Base-by-base conservation (phyloP, 2,113 vertebrate species). In the Circaetus gallicus region DNA sequence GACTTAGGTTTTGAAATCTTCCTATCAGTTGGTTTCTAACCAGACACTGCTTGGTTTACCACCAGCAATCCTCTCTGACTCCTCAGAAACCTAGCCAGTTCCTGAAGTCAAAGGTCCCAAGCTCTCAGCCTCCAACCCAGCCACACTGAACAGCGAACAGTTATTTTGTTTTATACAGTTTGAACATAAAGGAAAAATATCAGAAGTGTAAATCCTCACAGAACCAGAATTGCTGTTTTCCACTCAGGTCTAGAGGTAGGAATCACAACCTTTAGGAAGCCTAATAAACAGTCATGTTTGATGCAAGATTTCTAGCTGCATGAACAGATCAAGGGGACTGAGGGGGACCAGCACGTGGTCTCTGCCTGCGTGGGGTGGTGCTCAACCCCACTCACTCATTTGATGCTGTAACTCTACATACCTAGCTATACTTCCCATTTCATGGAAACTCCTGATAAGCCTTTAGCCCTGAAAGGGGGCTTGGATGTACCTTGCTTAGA, bases 301-400 rank as follows among this genome's bases (percentile, higher is more conserved):
- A 43, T 31, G 47, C 2, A 11, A 70, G 18, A n/a, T 77, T 94
- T 89, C 43, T 49, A 83, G 45, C 29, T 80, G 32, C 21, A 31
- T 36, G 9, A 45, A 59, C 31, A 63, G 29, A 52, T 59, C 29
- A 59, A 55, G 32, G 6, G 19, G 15, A 19, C 10, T 70, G 34
- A 81, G 4, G 2, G 8, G 42, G 31, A 71, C 16, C 13, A 78
- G 36, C 3, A 18, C 0, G 0, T 65, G 40, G 28, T 5, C 13
- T 47, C 80, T 70, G 11, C 13, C 32, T 38, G 21, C 3, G 3
- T 58, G 7, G 19, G 10, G 12, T 62, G 28, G 16, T 53, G 40
- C 20, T 66, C 5, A 7, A 50, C 25, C 26, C 20, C 38, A 8
- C 34, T 58, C 1, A 0, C 10, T 36, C 13, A 15, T 29, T 69